Base-by-base conservation (phyloP, 2,113 vertebrate genomes). In the Thryonomys swinderianus region DNA sequence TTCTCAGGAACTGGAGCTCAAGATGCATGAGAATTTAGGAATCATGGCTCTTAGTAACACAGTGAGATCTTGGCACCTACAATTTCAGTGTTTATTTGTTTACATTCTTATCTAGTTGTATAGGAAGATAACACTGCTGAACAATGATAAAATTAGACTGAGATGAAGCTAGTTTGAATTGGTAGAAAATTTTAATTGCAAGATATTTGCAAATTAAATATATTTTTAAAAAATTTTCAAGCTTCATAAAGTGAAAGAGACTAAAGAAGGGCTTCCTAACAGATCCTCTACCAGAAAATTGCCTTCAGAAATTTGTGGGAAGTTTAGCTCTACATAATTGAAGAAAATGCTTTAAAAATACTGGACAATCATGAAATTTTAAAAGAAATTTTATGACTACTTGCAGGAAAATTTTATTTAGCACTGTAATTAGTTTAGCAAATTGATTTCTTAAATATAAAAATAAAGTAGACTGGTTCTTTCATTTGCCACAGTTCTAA, bases 361-460 rank as follows among this genome's bases (percentile, higher is more conserved):
- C 85, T 85, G 7, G 42, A 88, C 30, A 95, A 84, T 82, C 61
- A 62, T 81, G 32, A 59, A 84, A 90, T 17, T 90, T 95, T 86
- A 66, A 90, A 51, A 96, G 73, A 16, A 90, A 80, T 85, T 97
- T 91, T 90, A 94, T 53, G 92, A 95, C 61, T 89, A 23, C 88
- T 95, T 85, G 20, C 57, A 69, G 55, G 51, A 71, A 93, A 84
- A 27, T 81, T 34, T 69, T 87, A 40, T 61, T 87, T 95, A 93
- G 37, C 32, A 40, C 88, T 90, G 12, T 55, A 96, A 74, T 87
- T 96, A 62, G 37, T 62, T 93, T 92, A 79, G 37, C 21, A 74
- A 95, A 89, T 79, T 94, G 73, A 1, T 62, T 85, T 95, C 76
- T 93, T 86, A 73, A 42, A 80, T 30, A 30, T 90, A 96, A 89